Evolutionary conservation across 2,113 vertebrate genomes (phyloP).

Genomic region (Actenoides lindsayi): DNA sequence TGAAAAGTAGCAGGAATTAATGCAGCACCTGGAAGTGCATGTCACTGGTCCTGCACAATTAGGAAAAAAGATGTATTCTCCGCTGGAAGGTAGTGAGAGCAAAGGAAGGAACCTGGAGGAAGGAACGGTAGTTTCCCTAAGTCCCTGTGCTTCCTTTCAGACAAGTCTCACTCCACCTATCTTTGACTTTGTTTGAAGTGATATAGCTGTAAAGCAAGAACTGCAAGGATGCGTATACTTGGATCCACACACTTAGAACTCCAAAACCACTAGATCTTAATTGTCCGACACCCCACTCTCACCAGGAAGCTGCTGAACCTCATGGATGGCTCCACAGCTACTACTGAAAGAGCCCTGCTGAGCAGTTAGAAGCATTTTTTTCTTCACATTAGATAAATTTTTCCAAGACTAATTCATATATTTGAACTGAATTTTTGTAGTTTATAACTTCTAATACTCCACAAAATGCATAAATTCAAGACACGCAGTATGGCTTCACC

Average conservation of each 20-base stretch:
- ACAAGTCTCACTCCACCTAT: not conserved
- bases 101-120: not conserved
- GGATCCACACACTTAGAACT: not conserved
- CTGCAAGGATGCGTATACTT: not conserved
- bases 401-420: not conserved
- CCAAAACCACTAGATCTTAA: not conserved
- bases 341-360: not conserved
- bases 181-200: not conserved
- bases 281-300: not conserved
- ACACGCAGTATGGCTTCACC: not conserved
- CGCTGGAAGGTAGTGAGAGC: not conserved
- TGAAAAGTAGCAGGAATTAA: not conserved
- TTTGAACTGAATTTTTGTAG: not conserved
- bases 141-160: not conserved
- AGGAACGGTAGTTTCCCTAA: not conserved
- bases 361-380: not conserved
- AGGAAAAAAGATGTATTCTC: not conserved
- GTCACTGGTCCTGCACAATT: not conserved
- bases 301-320: not conserved
- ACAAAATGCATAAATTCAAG: not conserved
- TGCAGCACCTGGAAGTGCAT: not conserved
- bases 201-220: not conserved
- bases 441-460: not conserved
- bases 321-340: not conserved
- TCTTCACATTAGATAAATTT: not conserved